Evolutionary conservation across 2,888 invertebrate species (phyloP), one percentile per base, ranked within the genome.

Genomic region (Torymus texanus): DNA sequence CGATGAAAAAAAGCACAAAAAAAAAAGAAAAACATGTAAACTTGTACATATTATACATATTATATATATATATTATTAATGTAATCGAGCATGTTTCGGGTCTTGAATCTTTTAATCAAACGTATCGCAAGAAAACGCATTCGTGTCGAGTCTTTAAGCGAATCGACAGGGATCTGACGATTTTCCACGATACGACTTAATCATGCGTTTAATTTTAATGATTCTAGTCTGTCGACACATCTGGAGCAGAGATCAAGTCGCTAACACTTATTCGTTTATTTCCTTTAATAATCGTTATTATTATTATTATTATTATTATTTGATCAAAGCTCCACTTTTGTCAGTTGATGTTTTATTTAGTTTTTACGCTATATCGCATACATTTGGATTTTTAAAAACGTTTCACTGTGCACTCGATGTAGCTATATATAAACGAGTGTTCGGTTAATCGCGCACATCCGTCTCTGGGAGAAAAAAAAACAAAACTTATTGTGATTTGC

Each of bases 181-280:
- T 76, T 74, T 72, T 21, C 72, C 41, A 68, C 21, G 75, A 74
- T 78, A 62, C 71, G 61, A 75, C 29, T 75, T 78, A 80, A 75
- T 75, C 55, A 74, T 78, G 83, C 79, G 84, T 84, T 85, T 85
- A 87, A 86, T 87, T 80, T 87, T 88, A 88, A 88, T 88, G 87
- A 88, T 88, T 89, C 88, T 89, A 89, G 88, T 89, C 88, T 88
- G 85, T 87, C 86, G 88, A 88, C 86, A 85, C 85, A 85, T 85
- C 79, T 85, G 87, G 86, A 85, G 88, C 84, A 83, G 83, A 84
- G 85, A 88, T 88, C 84, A 84, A 84, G 68, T 83, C 73, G 81
- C 75, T 81, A 78, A 82, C 73, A 70, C 59, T 77, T 73, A 62
- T 79, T 73, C 55, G 68, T 78, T 73, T 74, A 12, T 70, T 56